A percentile compares a stretch with the other conserved stretches of the same genome.
Evolutionary conservation across 2,113 vertebrate species (phyloP).

Genomic region (Limanda limanda): DNA sequence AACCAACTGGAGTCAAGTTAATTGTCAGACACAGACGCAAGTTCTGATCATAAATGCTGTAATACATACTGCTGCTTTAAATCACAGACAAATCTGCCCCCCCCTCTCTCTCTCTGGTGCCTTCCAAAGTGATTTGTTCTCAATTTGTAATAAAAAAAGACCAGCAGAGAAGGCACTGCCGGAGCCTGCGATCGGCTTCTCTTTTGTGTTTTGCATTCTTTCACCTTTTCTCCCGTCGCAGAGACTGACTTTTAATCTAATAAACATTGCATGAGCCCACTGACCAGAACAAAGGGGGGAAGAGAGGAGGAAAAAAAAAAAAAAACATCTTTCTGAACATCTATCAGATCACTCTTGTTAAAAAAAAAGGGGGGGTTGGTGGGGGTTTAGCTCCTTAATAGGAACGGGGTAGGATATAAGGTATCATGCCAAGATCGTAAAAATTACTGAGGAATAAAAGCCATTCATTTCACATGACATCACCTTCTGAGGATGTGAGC

Average conservation of each 20-base stretch:
- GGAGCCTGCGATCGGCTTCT: constrained; percentile 48
- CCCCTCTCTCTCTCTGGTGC: constrained; percentile 46
- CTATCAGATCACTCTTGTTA: constrained; percentile 77
- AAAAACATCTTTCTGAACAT: constrained; percentile 74
- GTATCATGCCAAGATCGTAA: constrained; percentile 81
- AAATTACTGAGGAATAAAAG: constrained; percentile 81
- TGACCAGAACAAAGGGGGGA: constrained; percentile 76
- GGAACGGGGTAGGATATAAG: constrained; percentile 70
- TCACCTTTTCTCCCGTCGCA: constrained; percentile 70
- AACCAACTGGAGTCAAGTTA: constrained; percentile 79
- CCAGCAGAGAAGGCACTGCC: constrained; percentile 56
- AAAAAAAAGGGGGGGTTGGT: constrained; percentile 20
- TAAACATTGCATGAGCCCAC: constrained; percentile 79
- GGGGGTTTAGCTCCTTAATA: constrained; percentile 61
- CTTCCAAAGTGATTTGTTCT: constrained; percentile 80
- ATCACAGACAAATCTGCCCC: constrained; percentile 75
- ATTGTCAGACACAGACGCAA: constrained; percentile 79
- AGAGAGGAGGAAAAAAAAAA: constrained; percentile 48
- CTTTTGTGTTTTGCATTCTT: constrained; percentile 77
- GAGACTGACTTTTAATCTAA: constrained; percentile 83
- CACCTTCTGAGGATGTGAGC: constrained; percentile 76
- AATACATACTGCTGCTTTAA: constrained; percentile 79
- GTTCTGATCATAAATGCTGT: constrained; percentile 82
- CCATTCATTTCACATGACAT: constrained; percentile 82
- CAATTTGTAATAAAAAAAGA: constrained; percentile 80